Evolutionary conservation across 2,113 vertebrate species (phyloP), one percentile per base, ranked within the genome.

Genomic region (Abramis brama): DNA sequence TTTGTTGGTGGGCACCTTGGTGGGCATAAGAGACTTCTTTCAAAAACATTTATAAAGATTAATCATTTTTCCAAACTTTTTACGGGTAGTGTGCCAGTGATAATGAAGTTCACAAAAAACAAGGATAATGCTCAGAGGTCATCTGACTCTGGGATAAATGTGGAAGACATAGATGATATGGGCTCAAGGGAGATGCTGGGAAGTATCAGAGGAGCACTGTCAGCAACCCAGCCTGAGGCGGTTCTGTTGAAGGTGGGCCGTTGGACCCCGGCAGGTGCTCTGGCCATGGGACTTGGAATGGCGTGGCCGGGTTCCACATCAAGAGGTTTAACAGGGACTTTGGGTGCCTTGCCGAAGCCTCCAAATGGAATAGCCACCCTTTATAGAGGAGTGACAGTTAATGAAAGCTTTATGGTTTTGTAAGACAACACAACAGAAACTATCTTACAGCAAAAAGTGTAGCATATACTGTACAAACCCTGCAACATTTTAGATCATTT

Each of bases 301-400:
- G 94, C 81, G 88, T 94, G 90, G 59, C 93, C 87, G 9, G 92
- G 85, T 9, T 98, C 96, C 79, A 93, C 92, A 90, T 96, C 95
- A 66, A 94, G 91, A 64, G 94, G 85, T 83, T 95, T 96, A 93
- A 95, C 94, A 86, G 95, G 94, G 33, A 94, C 90, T 90, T 94
- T 96, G 62, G 96, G 95, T 85, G 96, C 94, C 89, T 94, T 96
- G 91, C 95, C 94, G 90, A 99, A 99, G 85, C 97, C 98, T 47
- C 98, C 96, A 71, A 98, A 99, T 19, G 98, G 98, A 79, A 94
- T 97, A 11, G 98, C 97, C 87, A 98, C 97, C 94, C 98, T 99
- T 94, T 80, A 92, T 86, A 86, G 85, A 64, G 84, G 91, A 85
- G 83, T 33, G 78, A 83, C 52, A 81, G 74, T 6, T 87, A 86